Conservation (phyloP, 2,888 invertebrate species). For the Gastracanthus pulcherrimus region DNA sequence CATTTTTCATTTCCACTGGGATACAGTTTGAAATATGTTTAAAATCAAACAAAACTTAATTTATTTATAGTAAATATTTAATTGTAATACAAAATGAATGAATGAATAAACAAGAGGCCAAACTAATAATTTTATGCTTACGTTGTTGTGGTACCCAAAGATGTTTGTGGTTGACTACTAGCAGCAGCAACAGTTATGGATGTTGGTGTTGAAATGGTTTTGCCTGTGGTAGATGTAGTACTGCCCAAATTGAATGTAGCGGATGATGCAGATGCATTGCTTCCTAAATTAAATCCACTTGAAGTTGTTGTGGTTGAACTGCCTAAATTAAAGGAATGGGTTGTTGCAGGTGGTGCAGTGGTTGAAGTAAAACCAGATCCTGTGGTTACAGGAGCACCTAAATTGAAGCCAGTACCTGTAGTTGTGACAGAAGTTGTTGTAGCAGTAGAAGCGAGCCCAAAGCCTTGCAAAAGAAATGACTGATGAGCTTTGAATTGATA, state of each 20-base stretch:
- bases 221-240: constrained; percentile 62
- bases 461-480: constrained; percentile 31
- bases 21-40: background rate
- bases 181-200: constrained; percentile 63
- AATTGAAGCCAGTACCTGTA: constrained; percentile 62
- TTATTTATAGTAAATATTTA: too few species aligned
- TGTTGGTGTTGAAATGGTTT: constrained; percentile 62
- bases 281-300: constrained; percentile 64
- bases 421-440: constrained; percentile 57
- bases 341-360: constrained; percentile 57
- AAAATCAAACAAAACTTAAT: too few species aligned
- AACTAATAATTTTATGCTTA: constrained; percentile 54
- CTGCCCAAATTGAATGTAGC: constrained; percentile 62
- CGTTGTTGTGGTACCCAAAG: constrained; percentile 72
- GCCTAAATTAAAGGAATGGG: constrained; percentile 62
- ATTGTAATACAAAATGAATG: too few species aligned
- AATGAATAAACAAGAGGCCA: background rate
- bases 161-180: constrained; percentile 65
- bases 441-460: constrained; percentile 50
- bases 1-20: too few species aligned
- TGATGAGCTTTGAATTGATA: background rate
- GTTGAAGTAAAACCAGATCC: constrained; percentile 52
- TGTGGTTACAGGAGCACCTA: constrained; percentile 59
- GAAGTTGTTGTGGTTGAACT: constrained; percentile 62
- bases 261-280: constrained; percentile 59